A percentile compares a stretch with the other conserved stretches of the same genome.
These are phyloP conservation scores for Ophioninae sp. DNA, from an alignment of 2,888 invertebrate species.

Conservation along the genomic window DNA sequence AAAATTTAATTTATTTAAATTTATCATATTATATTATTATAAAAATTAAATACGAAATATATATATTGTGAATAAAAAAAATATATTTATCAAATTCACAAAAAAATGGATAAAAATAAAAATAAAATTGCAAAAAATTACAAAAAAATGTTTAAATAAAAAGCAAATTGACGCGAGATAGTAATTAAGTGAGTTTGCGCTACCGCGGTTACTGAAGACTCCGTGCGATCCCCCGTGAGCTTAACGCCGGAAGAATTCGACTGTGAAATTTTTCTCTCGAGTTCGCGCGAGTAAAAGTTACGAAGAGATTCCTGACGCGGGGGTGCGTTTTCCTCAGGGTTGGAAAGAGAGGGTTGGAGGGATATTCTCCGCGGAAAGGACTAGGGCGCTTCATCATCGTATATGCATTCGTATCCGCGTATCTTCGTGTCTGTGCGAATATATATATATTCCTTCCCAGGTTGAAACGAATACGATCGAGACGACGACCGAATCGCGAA, in stretches of 20 bases:
- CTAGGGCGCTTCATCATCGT: no score
- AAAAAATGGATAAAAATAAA: neutral
- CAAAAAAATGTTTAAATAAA: no score
- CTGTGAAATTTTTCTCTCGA: slow-evolving; percentile 80
- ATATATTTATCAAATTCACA: no score
- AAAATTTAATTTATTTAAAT: no score
- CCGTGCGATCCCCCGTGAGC: slow-evolving; percentile 11
- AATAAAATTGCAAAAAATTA: no score
- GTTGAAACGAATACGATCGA: slow-evolving; percentile 39
- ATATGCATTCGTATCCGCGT: slow-evolving; percentile 17
- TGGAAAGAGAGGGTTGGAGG: slow-evolving; percentile 20
- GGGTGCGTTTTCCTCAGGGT: slow-evolving; percentile 50
- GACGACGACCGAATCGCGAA: slow-evolving; percentile 31
- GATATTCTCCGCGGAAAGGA: neutral
- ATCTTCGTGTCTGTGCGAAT: slow-evolving; percentile 18
- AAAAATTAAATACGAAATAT: no score
- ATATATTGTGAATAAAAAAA: no score
- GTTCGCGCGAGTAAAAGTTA: slow-evolving; percentile 67
- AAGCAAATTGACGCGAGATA: neutral
- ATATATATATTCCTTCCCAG: slow-evolving; percentile 33
- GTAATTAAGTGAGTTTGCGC: slow-evolving; percentile 1
- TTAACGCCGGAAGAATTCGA: slow-evolving; percentile 73
- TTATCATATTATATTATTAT: no score
- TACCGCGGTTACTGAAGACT: slow-evolving; percentile 6
- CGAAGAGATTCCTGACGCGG: slow-evolving; percentile 63